Evolutionary conservation across 2,888 invertebrate species (phyloP).

Genomic region (Luperina nickerlii): DNA sequence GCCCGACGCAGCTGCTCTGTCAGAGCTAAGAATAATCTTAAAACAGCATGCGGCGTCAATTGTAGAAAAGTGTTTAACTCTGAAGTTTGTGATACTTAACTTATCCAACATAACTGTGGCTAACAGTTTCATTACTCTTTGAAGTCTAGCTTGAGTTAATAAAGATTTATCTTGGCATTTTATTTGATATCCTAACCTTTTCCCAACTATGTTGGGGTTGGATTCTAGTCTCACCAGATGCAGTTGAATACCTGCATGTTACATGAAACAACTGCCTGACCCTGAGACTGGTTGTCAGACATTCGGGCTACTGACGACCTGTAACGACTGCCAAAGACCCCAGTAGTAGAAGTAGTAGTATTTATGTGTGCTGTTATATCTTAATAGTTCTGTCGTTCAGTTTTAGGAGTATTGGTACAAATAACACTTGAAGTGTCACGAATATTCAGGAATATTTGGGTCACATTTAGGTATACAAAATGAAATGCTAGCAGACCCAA

Average conservation of each 20-base stretch:
- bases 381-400: neutral
- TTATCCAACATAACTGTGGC: no score
- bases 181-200: neutral
- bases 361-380: no score
- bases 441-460: neutral
- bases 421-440: no score
- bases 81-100: slow-evolving; percentile 18
- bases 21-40: slow-evolving; percentile 24
- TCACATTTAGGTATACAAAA: neutral
- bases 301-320: no score
- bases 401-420: no score
- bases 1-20: slow-evolving; percentile 27
- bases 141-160: slow-evolving; percentile 10
- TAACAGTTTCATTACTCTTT: neutral
- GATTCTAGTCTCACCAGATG: no score
- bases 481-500: neutral
- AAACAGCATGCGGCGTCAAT: slow-evolving; percentile 35
- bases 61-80: slow-evolving; percentile 40
- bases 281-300: no score
- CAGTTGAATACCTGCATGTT: no score
- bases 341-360: no score
- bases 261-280: no score
- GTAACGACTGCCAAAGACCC: no score
- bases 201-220: no score
- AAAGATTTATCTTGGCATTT: neutral